A percentile compares a stretch with the other conserved stretches of the same genome.
Evolutionary conservation across 1,140 invertebrate genomes (phyloP).

Genomic region (Drosophila nannoptera): DNA sequence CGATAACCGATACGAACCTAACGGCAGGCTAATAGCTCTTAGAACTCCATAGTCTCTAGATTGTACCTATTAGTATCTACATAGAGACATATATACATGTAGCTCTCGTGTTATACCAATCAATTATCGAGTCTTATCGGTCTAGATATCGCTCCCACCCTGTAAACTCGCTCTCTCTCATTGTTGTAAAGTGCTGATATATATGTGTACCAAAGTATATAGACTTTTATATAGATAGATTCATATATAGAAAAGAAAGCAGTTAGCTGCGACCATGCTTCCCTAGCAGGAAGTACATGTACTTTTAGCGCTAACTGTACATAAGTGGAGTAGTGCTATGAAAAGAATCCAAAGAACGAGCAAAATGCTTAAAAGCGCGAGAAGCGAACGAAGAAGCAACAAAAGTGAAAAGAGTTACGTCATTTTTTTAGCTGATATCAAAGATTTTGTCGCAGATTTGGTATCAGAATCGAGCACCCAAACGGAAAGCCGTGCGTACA

Average conservation of each 20-base stretch:
- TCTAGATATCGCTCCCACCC: constrained; percentile 14
- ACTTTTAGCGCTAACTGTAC: constrained; percentile 47
- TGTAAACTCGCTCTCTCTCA: constrained; percentile 27
- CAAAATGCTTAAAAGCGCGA: constrained; percentile 42
- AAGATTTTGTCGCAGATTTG: constrained; percentile 79
- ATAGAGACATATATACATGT: neutral
- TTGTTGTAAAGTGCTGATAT: constrained; percentile 23
- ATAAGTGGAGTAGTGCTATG: constrained; percentile 23
- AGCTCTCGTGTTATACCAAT: neutral
- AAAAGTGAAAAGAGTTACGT: constrained; percentile 78
- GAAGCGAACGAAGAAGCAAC: constrained; percentile 38
- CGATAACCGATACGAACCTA: neutral
- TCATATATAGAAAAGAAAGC: constrained; percentile 9
- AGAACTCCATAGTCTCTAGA: constrained; percentile 10
- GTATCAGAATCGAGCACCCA: constrained; percentile 77
- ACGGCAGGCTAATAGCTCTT: neutral
- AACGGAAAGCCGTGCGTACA: constrained; percentile 23
- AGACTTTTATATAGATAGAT: neutral
- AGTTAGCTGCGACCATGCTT: constrained; percentile 1
- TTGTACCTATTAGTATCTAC: constrained; percentile 9
- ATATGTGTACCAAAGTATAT: constrained; percentile 13
- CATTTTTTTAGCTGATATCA: constrained; percentile 80
- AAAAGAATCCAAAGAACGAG: constrained; percentile 43
- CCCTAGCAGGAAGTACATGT: constrained; percentile 19
- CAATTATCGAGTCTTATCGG: neutral